Conservation (phyloP, 2,797 vertebrate genomes). For the Myripristis jacobus region DNA sequence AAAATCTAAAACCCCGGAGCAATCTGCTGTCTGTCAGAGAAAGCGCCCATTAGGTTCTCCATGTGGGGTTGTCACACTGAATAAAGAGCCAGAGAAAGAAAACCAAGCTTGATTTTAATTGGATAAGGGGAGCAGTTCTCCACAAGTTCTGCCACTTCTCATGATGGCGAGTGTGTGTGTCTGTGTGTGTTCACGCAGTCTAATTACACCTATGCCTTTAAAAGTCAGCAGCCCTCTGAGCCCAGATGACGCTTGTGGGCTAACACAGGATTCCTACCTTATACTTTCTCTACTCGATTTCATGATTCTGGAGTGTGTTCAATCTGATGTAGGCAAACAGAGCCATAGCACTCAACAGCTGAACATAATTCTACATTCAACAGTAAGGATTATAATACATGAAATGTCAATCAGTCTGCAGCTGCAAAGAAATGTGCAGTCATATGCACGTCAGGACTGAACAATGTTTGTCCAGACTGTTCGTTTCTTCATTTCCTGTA, state of each 20-base stretch:
- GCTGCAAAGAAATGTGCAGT: too few species aligned
- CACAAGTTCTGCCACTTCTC: conserved; percentile 38
- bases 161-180: neutral
- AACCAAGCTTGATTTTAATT: conserved; percentile 64
- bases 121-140: conserved; percentile 42
- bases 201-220: conserved; percentile 42
- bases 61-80: conserved; percentile 51
- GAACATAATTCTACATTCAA: too few species aligned
- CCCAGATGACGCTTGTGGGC: conserved; percentile 1
- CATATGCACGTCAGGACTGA: too few species aligned
- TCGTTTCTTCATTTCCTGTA: neutral
- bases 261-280: neutral
- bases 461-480: neutral
- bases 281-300: neutral
- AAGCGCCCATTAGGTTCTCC: conserved; percentile 58
- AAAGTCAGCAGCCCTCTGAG: conserved; percentile 9
- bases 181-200: conserved; percentile 4
- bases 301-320: neutral
- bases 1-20: conserved; percentile 43
- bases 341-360: neutral
- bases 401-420: too few species aligned
- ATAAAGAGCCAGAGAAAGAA: conserved; percentile 44
- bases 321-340: neutral
- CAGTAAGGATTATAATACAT: too few species aligned
- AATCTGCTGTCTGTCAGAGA: conserved; percentile 42